These are phyloP conservation scores for Dascillus cervinus DNA, from an alignment of 2,888 invertebrate species.

Conservation along the genomic window DNA sequence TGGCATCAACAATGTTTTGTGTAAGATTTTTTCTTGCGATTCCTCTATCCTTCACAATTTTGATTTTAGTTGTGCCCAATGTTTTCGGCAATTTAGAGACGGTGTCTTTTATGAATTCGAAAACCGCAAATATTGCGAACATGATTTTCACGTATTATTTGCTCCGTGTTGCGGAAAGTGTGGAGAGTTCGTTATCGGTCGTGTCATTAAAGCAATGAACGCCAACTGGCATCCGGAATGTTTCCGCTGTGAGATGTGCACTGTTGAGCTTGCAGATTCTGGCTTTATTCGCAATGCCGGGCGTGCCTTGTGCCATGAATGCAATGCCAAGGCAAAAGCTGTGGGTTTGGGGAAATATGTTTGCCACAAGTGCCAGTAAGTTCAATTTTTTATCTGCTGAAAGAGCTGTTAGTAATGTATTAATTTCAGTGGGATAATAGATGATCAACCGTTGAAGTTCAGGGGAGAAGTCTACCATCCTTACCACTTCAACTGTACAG, in stretches of 20 bases:
- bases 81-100: conserved; percentile 95
- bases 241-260: conserved; percentile 94
- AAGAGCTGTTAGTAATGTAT: not conserved
- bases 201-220: conserved; percentile 99
- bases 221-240: conserved; percentile 98
- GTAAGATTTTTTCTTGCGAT: conserved; percentile 52
- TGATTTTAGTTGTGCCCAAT: conserved; percentile 83
- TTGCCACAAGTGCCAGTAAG: conserved; percentile 97
- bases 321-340: conserved; percentile 94
- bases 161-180: conserved; percentile 68
- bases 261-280: conserved; percentile 84
- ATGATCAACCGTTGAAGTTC: conserved; percentile 83
- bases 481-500: conserved; percentile 97
- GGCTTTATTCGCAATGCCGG: conserved; percentile 93
- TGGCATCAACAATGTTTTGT: conserved; percentile 99
- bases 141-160: conserved; percentile 96
- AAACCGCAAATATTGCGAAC: conserved; percentile 97
- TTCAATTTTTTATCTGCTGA: conserved; percentile 5
- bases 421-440: conserved; percentile 71
- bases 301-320: conserved; percentile 87
- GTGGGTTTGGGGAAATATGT: conserved; percentile 92
- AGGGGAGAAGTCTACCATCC: conserved; percentile 98
- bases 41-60: conserved; percentile 1
- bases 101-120: conserved; percentile 99
- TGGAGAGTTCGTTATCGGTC: conserved; percentile 92